A percentile compares a stretch with the other conserved stretches of the same genome.
phyloP scores from a whole-genome alignment of 1,140 invertebrate species.

The Zeugodacus cucurbitae region DNA sequence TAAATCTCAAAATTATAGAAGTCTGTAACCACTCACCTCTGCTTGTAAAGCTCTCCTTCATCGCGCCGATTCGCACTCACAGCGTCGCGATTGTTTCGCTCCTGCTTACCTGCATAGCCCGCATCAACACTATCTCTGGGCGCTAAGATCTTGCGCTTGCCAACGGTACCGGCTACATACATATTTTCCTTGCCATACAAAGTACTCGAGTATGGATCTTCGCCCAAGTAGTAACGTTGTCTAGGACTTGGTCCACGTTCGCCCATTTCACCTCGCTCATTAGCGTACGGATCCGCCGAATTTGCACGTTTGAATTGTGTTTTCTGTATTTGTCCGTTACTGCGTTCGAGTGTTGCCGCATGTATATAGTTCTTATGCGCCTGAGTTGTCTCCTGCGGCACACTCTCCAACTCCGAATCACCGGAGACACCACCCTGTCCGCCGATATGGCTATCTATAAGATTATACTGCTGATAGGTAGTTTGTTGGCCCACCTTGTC shows the following conservation, averaged over 20 bases:
- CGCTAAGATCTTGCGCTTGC: constrained; percentile 17
- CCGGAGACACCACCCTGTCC: constrained; percentile 47
- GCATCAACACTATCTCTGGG: neutral
- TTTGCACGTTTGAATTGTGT: constrained; percentile 51
- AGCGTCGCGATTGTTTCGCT: constrained; percentile 5
- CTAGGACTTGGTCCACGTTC: constrained; percentile 68
- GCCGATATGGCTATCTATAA: constrained; percentile 70
- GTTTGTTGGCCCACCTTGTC: constrained; percentile 65
- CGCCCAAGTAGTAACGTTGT: constrained; percentile 83
- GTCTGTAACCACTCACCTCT: neutral
- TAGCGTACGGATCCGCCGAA: constrained; percentile 51
- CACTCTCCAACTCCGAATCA: constrained; percentile 34
- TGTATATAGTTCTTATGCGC: constrained; percentile 27
- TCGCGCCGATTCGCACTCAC: neutral
- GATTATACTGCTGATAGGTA: constrained; percentile 73
- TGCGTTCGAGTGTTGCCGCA: neutral
- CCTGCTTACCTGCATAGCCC: neutral
- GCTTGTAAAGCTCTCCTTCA: constrained; percentile 10
- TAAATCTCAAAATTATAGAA: too few relatives aligned
- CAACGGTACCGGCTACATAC: constrained; percentile 68
- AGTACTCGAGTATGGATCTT: constrained; percentile 83
- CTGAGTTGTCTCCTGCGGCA: neutral
- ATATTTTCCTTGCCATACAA: constrained; percentile 84
- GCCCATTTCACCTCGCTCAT: constrained; percentile 40
- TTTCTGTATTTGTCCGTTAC: neutral